Evolutionary conservation across 2,797 vertebrate genomes (phyloP).

Genomic region (Myotis findleyi): DNA sequence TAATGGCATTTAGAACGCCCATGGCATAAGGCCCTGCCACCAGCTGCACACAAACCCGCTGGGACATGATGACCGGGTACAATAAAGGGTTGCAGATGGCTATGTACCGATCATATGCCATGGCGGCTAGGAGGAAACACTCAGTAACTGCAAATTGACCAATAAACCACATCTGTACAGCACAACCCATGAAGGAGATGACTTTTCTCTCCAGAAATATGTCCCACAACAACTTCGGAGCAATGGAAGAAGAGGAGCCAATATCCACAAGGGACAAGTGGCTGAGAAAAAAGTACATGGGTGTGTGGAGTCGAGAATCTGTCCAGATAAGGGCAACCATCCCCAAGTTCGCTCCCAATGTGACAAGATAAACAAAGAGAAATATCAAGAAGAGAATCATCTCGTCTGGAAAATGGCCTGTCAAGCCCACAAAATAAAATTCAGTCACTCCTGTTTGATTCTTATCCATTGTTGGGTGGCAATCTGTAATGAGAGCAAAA

Average conservation of each 20-base stretch:
- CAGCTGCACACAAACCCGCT: slow-evolving; percentile 36
- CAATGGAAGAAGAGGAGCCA: slow-evolving; percentile 8
- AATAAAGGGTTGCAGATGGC: slow-evolving; percentile 71
- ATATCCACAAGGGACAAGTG: neutral
- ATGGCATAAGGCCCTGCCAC: slow-evolving; percentile 40
- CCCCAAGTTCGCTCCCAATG: neutral
- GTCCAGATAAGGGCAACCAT: neutral
- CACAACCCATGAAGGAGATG: slow-evolving; percentile 73
- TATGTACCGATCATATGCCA: slow-evolving; percentile 74
- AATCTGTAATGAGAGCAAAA: neutral
- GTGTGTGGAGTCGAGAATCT: neutral
- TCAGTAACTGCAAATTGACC: slow-evolving; percentile 70
- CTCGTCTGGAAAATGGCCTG: neutral
- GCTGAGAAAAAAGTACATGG: neutral
- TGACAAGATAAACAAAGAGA: neutral
- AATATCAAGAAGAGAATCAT: neutral
- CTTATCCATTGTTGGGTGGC: neutral
- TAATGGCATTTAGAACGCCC: slow-evolving; percentile 22
- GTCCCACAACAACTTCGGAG: slow-evolving; percentile 31
- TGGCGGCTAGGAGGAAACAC: slow-evolving; percentile 69
- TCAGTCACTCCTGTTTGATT: neutral
- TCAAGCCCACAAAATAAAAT: neutral
- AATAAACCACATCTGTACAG: slow-evolving; percentile 73
- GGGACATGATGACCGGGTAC: slow-evolving; percentile 64
- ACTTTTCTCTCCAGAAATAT: slow-evolving; percentile 58